phyloP scores from a whole-genome alignment of 2,113 vertebrate species.

The Mionectes macconnelli region DNA sequence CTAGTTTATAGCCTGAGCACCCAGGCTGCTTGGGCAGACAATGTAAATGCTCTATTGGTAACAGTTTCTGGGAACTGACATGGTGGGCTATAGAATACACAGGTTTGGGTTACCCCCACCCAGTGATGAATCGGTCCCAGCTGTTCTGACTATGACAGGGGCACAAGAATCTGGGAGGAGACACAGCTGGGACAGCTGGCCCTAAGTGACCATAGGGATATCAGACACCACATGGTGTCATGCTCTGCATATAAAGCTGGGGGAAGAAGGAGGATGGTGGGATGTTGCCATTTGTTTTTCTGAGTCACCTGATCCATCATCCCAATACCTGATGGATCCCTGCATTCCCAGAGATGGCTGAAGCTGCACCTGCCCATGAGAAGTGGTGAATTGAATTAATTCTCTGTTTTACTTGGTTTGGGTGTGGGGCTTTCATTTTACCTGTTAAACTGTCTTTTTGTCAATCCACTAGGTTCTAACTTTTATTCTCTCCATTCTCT shows the following conservation, averaged over 20 bases:
- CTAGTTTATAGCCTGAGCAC: no score
- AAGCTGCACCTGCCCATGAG: background rate
- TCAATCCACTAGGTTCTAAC: background rate
- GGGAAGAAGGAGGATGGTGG: background rate
- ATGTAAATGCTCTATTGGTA: no score
- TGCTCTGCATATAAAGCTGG: no score
- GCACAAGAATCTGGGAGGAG: background rate
- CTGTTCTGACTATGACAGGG: no score
- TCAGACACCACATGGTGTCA: no score
- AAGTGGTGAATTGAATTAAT: background rate
- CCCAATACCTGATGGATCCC: background rate
- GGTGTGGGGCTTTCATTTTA: background rate
- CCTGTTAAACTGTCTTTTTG: background rate
- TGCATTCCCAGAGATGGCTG: background rate
- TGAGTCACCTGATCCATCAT: background rate
- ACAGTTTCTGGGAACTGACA: no score
- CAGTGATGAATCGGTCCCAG: no score
- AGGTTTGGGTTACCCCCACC: no score
- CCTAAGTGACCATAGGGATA: background rate
- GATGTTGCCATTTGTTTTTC: accelerated
- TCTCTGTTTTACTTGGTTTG: background rate
- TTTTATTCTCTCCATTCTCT: background rate
- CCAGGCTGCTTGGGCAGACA: no score
- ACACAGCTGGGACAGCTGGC: background rate
- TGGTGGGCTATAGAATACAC: no score